A percentile compares a stretch with the other conserved stretches of the same genome.
Conservation (phyloP, 2,797 vertebrate genomes). For the Gila robusta region DNA sequence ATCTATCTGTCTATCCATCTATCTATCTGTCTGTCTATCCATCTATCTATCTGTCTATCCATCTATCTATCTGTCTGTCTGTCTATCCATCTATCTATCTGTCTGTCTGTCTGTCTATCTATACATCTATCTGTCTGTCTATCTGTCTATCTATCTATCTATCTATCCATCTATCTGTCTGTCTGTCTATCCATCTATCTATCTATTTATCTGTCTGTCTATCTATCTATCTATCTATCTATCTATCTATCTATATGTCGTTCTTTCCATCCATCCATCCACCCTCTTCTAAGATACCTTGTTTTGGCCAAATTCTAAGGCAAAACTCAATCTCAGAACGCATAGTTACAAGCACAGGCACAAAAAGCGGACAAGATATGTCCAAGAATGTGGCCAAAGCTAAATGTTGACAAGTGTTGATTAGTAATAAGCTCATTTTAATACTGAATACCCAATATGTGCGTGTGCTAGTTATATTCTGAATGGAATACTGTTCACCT, state of each 20-base stretch:
- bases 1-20: fast-evolving
- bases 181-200: fast-evolving
- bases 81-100: background rate
- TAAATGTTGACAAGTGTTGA: background rate
- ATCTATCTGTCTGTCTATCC: fast-evolving
- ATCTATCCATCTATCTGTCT: background rate
- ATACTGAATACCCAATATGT: background rate
- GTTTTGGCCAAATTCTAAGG: background rate
- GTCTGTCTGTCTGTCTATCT: background rate
- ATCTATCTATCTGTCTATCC: no score
- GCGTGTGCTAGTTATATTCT: background rate
- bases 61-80: background rate
- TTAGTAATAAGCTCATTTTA: background rate
- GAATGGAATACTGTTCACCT: conserved; percentile 13
- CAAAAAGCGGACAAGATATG: background rate
- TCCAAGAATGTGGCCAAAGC: no score
- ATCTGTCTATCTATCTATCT: background rate
- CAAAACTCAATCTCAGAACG: background rate
- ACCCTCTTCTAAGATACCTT: no score
- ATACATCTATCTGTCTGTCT: background rate
- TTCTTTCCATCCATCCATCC: background rate
- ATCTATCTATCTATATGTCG: background rate
- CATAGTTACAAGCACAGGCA: background rate
- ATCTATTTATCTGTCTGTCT: background rate
- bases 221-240: fast-evolving